Percentiles rank a stretch among this genome's conserved stretches.
Evolutionary conservation across 1,140 invertebrate genomes (phyloP).

Genomic region (Helicoverpa armigera): DNA sequence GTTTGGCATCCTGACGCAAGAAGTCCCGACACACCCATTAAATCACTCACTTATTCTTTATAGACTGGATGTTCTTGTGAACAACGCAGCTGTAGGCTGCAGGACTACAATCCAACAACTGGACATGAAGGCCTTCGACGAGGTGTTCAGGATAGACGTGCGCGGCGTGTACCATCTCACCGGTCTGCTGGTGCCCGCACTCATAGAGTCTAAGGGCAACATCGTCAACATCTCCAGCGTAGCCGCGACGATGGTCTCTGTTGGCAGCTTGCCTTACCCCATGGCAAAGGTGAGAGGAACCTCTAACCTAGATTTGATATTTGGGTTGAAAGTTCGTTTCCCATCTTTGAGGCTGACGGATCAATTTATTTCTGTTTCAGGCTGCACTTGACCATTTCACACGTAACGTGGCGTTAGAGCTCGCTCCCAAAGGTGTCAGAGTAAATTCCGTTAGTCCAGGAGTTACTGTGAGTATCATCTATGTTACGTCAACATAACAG

Average conservation of each 20-base stretch:
- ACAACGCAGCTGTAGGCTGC: slow-evolving; percentile 60
- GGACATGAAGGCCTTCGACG: slow-evolving; percentile 57
- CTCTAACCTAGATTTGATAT: not conserved
- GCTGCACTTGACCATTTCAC: slow-evolving; percentile 93
- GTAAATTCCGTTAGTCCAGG: slow-evolving; percentile 92
- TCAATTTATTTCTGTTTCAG: slow-evolving; percentile 79
- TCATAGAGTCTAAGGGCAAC: slow-evolving; percentile 63
- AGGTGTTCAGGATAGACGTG: slow-evolving; percentile 58
- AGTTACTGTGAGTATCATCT: slow-evolving; percentile 87
- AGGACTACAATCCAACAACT: slow-evolving; percentile 52
- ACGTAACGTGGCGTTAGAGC: slow-evolving; percentile 88
- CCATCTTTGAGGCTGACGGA: too few species aligned
- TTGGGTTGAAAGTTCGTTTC: too few species aligned
- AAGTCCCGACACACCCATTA: too few species aligned
- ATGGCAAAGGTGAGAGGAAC: not conserved
- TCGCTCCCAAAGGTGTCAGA: slow-evolving; percentile 89
- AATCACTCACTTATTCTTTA: not conserved
- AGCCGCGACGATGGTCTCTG: slow-evolving; percentile 26
- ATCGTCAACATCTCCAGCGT: slow-evolving; percentile 65
- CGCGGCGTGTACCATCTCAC: slow-evolving; percentile 62
- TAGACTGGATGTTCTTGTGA: slow-evolving; percentile 62
- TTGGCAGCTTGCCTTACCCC: slow-evolving; percentile 37
- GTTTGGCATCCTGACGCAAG: too few species aligned
- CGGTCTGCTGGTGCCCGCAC: slow-evolving; percentile 58
- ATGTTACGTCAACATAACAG: not conserved